Percentiles rank a stretch among this genome's conserved stretches.
Evolutionary conservation across 2,113 vertebrate genomes (phyloP).

Genomic region (Dissostichus mawsoni): DNA sequence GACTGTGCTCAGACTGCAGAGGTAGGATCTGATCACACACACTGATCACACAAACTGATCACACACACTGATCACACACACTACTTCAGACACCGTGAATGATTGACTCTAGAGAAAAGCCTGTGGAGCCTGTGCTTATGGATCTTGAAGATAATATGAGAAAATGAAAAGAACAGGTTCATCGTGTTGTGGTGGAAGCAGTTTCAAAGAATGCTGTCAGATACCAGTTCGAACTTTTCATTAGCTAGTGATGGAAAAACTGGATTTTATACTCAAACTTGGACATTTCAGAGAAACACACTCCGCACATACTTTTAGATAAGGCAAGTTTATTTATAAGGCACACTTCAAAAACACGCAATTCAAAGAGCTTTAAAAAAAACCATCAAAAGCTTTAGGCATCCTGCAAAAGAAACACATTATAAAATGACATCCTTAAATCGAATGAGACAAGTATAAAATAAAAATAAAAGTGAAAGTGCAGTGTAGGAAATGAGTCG

Average conservation of each 20-base stretch:
- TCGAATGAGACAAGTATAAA: too few relatives aligned
- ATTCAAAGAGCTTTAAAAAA: too few relatives aligned
- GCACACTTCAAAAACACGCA: too few relatives aligned
- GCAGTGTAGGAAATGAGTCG: too few relatives aligned
- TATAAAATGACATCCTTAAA: too few relatives aligned
- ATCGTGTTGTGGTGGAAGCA: neutral
- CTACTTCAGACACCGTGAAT: neutral
- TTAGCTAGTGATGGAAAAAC: neutral
- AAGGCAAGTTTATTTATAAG: too few relatives aligned
- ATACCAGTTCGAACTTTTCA: neutral
- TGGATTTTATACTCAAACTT: neutral
- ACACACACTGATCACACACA: too few relatives aligned
- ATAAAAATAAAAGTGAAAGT: too few relatives aligned
- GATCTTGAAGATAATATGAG: neutral
- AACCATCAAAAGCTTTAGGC: too few relatives aligned
- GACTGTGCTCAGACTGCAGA: conserved; percentile 68
- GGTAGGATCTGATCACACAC: conserved; percentile 43
- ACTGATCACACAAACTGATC: too few relatives aligned
- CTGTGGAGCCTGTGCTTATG: neutral
- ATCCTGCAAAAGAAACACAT: too few relatives aligned
- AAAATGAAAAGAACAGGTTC: too few relatives aligned
- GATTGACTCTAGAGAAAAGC: neutral
- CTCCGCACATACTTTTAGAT: neutral
- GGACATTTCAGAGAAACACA: neutral
- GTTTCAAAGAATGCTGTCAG: neutral